Conservation (phyloP, 2,888 invertebrate species). For the Idaea aversata region DNA sequence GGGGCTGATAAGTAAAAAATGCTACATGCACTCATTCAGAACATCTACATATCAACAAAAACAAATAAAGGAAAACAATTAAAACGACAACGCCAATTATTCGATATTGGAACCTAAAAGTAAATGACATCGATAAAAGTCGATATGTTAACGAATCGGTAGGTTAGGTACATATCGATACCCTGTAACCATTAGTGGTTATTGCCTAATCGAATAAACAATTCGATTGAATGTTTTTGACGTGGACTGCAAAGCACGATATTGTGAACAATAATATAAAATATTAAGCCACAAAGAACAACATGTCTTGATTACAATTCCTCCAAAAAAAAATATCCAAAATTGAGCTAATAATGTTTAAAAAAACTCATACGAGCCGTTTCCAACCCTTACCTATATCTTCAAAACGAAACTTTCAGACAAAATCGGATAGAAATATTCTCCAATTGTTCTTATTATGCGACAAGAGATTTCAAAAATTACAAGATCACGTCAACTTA, state of each 20-base stretch:
- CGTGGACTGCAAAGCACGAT: neutral
- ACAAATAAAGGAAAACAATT: slow-evolving; percentile 37
- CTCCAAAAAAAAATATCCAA: no score
- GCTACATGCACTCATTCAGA: slow-evolving; percentile 26
- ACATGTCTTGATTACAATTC: neutral
- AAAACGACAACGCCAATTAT: slow-evolving; percentile 38
- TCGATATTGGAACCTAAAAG: slow-evolving; percentile 41
- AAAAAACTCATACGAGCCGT: no score
- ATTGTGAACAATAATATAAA: neutral
- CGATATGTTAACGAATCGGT: slow-evolving; percentile 38
- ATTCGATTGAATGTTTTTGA: slow-evolving; percentile 6
- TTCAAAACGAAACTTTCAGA: no score
- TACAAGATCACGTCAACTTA: no score
- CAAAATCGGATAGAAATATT: no score
- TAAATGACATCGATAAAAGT: slow-evolving; percentile 19
- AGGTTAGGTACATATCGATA: slow-evolving; percentile 29
- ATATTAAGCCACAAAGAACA: neutral
- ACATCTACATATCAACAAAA: slow-evolving; percentile 21
- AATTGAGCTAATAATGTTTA: no score
- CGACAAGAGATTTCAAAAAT: no score
- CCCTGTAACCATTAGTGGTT: slow-evolving; percentile 36
- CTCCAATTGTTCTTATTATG: no score
- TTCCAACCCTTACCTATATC: no score
- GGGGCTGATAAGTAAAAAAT: neutral
- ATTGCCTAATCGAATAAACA: slow-evolving; percentile 33